Conservation (phyloP, 2,888 invertebrate species). For the Scaptomyza flava region DNA sequence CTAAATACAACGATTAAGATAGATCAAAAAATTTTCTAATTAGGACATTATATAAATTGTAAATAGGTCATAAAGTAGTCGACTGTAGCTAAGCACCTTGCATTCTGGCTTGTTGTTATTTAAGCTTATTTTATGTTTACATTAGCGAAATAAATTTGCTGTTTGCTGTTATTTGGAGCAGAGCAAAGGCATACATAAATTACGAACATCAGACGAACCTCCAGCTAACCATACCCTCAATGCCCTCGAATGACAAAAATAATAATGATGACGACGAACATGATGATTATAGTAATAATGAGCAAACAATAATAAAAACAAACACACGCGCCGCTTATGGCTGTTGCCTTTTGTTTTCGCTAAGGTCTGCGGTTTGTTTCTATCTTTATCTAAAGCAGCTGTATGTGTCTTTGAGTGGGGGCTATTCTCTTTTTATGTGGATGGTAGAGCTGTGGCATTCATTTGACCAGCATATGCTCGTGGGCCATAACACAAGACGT, state of each 20-base stretch:
- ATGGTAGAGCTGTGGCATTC: slow-evolving; percentile 23
- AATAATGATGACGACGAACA: slow-evolving; percentile 2
- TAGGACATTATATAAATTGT: neutral
- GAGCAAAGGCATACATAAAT: slow-evolving; percentile 55
- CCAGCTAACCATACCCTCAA: neutral
- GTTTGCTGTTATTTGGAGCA: slow-evolving; percentile 42
- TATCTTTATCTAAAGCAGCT: slow-evolving; percentile 1
- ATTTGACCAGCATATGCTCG: slow-evolving; percentile 1
- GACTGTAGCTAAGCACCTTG: neutral
- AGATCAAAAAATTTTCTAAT: neutral
- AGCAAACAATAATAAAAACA: slow-evolving; percentile 55
- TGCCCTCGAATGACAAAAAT: slow-evolving; percentile 4
- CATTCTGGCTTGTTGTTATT: neutral
- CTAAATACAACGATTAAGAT: no score
- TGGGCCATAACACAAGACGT: slow-evolving; percentile 13
- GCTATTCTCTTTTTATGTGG: neutral
- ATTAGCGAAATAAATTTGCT: slow-evolving; percentile 66
- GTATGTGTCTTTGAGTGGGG: slow-evolving; percentile 2
- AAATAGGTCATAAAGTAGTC: slow-evolving; percentile 2
- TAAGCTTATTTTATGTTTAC: slow-evolving; percentile 50
- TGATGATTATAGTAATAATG: slow-evolving; percentile 29
- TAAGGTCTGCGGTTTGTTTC: slow-evolving; percentile 7
- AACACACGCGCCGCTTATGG: slow-evolving; percentile 57
- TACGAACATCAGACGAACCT: slow-evolving; percentile 45
- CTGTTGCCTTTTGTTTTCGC: slow-evolving; percentile 36